Conservation (phyloP, 2,888 invertebrate species). For the Crematogaster levior region DNA sequence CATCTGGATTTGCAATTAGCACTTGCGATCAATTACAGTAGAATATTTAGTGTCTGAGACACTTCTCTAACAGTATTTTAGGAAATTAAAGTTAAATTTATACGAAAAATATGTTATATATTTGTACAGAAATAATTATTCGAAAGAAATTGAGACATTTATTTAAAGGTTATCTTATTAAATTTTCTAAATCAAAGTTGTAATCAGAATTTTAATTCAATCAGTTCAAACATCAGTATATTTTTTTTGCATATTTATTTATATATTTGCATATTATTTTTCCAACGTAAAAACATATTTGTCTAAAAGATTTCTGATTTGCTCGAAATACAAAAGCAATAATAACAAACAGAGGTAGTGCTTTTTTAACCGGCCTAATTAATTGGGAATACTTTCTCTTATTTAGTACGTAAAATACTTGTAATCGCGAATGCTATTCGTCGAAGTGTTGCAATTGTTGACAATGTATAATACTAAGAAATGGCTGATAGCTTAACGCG, state of each 20-base stretch:
- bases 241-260: too few relatives aligned
- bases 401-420: conserved; percentile 47
- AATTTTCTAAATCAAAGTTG: conserved; percentile 11
- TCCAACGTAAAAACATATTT: not conserved
- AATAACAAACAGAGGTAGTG: conserved; percentile 4
- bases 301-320: not conserved
- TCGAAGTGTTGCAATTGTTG: conserved; percentile 65
- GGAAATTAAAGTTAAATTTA: conserved; percentile 40
- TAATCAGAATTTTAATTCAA: conserved; percentile 2
- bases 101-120: conserved; percentile 18
- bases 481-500: conserved; percentile 62
- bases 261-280: not conserved
- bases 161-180: conserved; percentile 4
- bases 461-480: conserved; percentile 63
- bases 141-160: conserved; percentile 15
- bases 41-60: conserved; percentile 47
- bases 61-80: conserved; percentile 50
- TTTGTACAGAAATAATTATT: conserved; percentile 45
- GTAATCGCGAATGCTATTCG: conserved; percentile 48
- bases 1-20: not conserved
- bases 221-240: not conserved
- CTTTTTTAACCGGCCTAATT: conserved; percentile 61
- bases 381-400: conserved; percentile 29
- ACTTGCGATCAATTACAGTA: conserved; percentile 12
- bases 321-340: conserved; percentile 37